A percentile compares a stretch with the other conserved stretches of the same genome.
These are phyloP conservation scores for Uloborus plumipes DNA, from an alignment of 2,888 invertebrate species.

Conservation along the genomic window DNA sequence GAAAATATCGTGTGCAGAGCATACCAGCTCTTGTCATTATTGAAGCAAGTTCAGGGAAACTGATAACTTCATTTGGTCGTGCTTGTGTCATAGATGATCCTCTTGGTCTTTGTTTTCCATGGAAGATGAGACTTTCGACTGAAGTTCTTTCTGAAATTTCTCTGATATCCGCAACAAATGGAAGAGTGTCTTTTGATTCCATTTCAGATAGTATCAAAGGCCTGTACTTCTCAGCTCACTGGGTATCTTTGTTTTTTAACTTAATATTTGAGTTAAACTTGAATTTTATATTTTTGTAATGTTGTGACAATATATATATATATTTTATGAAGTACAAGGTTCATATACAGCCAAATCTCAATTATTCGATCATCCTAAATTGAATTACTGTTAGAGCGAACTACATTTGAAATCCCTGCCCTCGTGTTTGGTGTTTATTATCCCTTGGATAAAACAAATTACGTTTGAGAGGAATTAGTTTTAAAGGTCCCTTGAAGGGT, in stretches of 20 bases:
- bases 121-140: conserved; percentile 80
- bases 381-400: too few species aligned
- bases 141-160: conserved; percentile 72
- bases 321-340: too few species aligned
- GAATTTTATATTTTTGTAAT: not conserved
- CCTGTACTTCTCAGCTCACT: conserved; percentile 89
- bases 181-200: conserved; percentile 68
- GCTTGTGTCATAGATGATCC: conserved; percentile 81
- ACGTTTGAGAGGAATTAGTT: too few species aligned
- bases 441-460: too few species aligned
- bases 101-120: conserved; percentile 79
- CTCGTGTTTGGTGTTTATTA: too few species aligned
- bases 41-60: conserved; percentile 78
- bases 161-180: conserved; percentile 70
- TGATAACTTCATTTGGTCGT: conserved; percentile 78
- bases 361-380: too few species aligned
- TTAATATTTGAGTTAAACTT: not conserved
- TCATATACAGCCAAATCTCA: too few species aligned
- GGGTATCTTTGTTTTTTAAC: conserved; percentile 77
- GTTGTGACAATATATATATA: not conserved
- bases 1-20: conserved; percentile 83
- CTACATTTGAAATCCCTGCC: too few species aligned
- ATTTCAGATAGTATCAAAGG: conserved; percentile 78
- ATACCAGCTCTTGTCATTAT: conserved; percentile 83
- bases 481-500: too few species aligned